phyloP scores from a whole-genome alignment of 2,797 vertebrate species.

The Enoplosus armatus region DNA sequence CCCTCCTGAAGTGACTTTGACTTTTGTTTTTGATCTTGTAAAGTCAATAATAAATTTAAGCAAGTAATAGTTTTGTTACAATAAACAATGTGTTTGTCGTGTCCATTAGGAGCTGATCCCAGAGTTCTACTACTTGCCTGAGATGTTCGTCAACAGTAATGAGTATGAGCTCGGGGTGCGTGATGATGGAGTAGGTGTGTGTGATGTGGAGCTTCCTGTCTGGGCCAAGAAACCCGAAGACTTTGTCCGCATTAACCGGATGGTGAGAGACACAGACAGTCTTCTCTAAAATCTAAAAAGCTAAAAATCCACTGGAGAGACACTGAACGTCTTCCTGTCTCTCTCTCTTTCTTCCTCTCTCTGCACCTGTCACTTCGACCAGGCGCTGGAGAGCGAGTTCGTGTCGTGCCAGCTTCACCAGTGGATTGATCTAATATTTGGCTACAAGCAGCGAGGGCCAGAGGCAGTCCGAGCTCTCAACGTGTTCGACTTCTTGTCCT shows the following conservation, averaged over 20 bases:
- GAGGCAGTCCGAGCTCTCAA: constrained; percentile 96
- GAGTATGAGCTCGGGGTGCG: constrained; percentile 92
- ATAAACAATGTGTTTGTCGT: background rate
- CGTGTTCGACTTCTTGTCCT: constrained; percentile 95
- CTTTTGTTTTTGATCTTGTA: background rate
- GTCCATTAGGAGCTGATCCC: constrained; percentile 92
- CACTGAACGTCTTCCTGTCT: background rate
- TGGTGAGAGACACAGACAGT: constrained; percentile 85
- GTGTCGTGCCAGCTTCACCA: constrained; percentile 95
- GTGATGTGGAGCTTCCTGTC: constrained; percentile 94
- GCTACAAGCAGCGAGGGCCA: constrained; percentile 98
- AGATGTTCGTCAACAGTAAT: constrained; percentile 99
- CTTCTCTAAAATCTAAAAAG: background rate
- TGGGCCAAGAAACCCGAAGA: constrained; percentile 99
- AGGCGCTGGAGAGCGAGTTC: constrained; percentile 99
- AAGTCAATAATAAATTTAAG: background rate
- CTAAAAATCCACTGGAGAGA: background rate
- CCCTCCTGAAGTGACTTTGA: background rate
- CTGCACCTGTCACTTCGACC: constrained; percentile 1
- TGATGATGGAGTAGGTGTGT: constrained; percentile 91
- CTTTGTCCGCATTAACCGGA: constrained; percentile 98
- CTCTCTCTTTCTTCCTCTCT: background rate
- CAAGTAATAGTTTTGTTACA: background rate
- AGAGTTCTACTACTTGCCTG: constrained; percentile 98
- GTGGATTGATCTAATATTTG: constrained; percentile 99